Base-by-base conservation (phyloP, 2,888 invertebrate genomes). In the Clanis bilineata region DNA sequence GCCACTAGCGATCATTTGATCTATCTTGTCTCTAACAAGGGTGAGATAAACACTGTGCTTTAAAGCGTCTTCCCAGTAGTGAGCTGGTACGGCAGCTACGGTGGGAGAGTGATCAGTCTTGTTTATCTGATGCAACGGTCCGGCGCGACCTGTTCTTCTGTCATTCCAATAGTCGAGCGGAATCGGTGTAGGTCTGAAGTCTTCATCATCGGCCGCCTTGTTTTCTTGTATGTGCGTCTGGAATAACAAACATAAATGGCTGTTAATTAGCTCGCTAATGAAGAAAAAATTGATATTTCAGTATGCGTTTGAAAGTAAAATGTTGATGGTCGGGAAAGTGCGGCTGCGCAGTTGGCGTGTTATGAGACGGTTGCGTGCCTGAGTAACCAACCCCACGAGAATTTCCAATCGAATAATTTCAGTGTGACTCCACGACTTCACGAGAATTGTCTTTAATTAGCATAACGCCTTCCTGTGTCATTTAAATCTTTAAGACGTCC, bases 41-140 rank as follows among this genome's bases (percentile, higher is more conserved):
- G 95, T 94, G 66, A 95, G 89, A 72, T 94, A 94, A 5, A 94
- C 93, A 64, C 95, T 94, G 83, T 95, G 95, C 62, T 94, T 92
- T 38, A 96, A 80, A 1, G 95, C 95, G 61, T 93, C 93, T 79
- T 95, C 95, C 95, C 95, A 96, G 71, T 92, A 92, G 67, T 86
- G 90, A 1, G 93, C 91, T 2, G 88, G 89, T 22, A 83, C 64
- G 0, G 74, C 79, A 22, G 80, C 79, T 22, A 71, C 69, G 1
- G 77, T 60, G 0, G 76, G 70, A 10, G 81, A 71, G 5, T 71
- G 62, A 10, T 79, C 80, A 18, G 82, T 82, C 43, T 73, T 68
- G 57, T 81, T 73, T 6, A 76, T 72, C 57, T 85, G 84, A 18
- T 86, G 86, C 9, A 85, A 67, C 0, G 83, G 83, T 3, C 79